Base-by-base conservation (phyloP, 2,113 vertebrate genomes). In the Genyomyrus donnyi region DNA sequence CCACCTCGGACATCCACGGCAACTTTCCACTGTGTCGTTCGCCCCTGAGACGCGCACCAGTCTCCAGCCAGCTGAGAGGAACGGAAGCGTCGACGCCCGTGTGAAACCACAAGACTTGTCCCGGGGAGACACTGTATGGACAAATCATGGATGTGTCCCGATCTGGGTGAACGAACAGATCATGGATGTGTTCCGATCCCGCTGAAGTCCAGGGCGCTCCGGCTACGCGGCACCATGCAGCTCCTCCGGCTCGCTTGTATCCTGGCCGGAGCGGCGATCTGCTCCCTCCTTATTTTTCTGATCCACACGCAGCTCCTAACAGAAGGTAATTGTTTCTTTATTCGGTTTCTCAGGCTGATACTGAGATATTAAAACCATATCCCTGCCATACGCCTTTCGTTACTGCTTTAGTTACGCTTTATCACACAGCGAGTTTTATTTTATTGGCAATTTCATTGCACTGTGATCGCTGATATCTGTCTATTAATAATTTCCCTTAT, bases 171-270 rank as follows among this genome's bases (percentile, higher is more conserved):
- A 91, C 89, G 91, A 91, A 87, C 91, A 31, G 90, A 93, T 90
- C 91, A 91, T 90, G 93, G 92, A 93, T 93, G 91, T 90, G 92
- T 88, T 93, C 85, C 91, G 88, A 91, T 91, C 93, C 92, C 88
- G 92, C 91, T 91, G 94, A 95, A 92, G 93, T 94, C 93, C 90
- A 95, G 96, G 96, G 95, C 95, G 95, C 95, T 96, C 95, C 96
- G 93, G 94, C 95, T 95, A 92, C 95, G 96, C 53, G 21, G 95
- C 97, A 97, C 96, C 96, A 99, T 99, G 98, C 98, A 98, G 97
- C 97, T 98, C 94, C 96, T 97, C 95, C 96, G 97, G 96, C 97
- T 98, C 94, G 96, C 97, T 96, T 99, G 98, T 97, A 97, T 98
- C 95, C 95, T 99, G 95, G 97, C 98, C 88, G 98, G 97, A 96